Evolutionary conservation across 2,113 vertebrate genomes (phyloP).

Genomic region (Campylorhamphus procurvoides): DNA sequence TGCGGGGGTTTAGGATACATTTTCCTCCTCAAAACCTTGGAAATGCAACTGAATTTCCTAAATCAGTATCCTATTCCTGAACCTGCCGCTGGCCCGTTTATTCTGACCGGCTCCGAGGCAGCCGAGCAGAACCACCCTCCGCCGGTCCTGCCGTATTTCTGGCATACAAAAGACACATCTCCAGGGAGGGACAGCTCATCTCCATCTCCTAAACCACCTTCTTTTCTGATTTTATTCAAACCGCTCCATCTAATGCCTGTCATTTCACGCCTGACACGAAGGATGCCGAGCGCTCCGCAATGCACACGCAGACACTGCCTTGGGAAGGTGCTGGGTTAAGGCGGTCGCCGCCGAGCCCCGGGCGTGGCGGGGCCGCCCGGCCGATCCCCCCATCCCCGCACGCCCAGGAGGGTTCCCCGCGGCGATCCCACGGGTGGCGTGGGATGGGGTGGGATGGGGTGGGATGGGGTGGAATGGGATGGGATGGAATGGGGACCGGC

Average conservation of each 20-base stretch:
- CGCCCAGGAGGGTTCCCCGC: background rate
- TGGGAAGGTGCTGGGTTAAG: background rate
- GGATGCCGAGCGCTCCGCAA: background rate
- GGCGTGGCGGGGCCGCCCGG: background rate
- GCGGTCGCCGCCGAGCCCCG: background rate
- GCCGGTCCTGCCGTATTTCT: background rate
- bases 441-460: background rate
- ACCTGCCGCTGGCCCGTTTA: background rate
- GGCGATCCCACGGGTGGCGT: background rate
- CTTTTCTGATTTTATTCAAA: background rate
- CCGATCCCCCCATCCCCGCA: background rate
- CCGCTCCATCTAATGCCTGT: background rate
- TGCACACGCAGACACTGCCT: rapidly evolving
- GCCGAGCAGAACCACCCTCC: background rate
- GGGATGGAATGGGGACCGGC: background rate
- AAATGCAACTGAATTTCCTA: background rate
- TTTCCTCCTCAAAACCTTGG: background rate
- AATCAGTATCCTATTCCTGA: background rate
- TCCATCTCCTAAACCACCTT: background rate
- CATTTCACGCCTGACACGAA: background rate
- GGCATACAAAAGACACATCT: background rate
- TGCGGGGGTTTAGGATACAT: background rate
- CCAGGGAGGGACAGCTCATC: background rate
- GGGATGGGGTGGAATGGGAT: background rate
- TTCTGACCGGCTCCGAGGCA: background rate